These are phyloP conservation scores for Caradrina kadenii DNA, from an alignment of 2,888 invertebrate genomes.

Conservation along the genomic window DNA sequence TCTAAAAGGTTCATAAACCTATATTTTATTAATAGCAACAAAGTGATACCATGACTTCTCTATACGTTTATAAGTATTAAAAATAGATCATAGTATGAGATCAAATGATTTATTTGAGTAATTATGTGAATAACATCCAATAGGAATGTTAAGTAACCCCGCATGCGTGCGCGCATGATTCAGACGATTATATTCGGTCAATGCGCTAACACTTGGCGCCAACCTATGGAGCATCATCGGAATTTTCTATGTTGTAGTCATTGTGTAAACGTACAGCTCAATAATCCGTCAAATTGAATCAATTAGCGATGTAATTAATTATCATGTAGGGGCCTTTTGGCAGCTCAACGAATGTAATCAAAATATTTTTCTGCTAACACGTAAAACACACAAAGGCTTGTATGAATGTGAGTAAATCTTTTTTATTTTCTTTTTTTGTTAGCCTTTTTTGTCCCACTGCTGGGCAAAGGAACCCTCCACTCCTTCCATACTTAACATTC, in stretches of 20 bases:
- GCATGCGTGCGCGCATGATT: constrained; percentile 80
- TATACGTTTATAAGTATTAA: constrained; percentile 56
- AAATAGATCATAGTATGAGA: constrained; percentile 69
- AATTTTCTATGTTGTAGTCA: constrained; percentile 60
- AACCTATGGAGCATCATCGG: constrained; percentile 61
- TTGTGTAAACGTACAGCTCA: constrained; percentile 55
- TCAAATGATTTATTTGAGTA: constrained; percentile 84
- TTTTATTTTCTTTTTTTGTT: no score
- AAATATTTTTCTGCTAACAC: constrained; percentile 25
- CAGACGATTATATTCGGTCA: constrained; percentile 85
- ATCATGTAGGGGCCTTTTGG: constrained; percentile 39
- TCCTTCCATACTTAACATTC: no score
- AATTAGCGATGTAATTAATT: constrained; percentile 63
- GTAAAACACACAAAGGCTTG: constrained; percentile 5
- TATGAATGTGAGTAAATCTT: neutral
- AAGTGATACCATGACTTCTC: constrained; percentile 57
- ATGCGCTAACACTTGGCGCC: constrained; percentile 84
- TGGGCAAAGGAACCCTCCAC: no score
- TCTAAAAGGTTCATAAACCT: constrained; percentile 50
- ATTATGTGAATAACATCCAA: constrained; percentile 84
- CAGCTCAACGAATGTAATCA: constrained; percentile 28
- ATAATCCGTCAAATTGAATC: constrained; percentile 60
- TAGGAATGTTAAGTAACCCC: constrained; percentile 88
- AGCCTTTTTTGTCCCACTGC: no score
- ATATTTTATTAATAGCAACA: constrained; percentile 52